Percentiles rank a stretch among this genome's conserved stretches.
Evolutionary conservation across 1,140 invertebrate species (phyloP).

Genomic region (Neotoxoptera formosana): DNA sequence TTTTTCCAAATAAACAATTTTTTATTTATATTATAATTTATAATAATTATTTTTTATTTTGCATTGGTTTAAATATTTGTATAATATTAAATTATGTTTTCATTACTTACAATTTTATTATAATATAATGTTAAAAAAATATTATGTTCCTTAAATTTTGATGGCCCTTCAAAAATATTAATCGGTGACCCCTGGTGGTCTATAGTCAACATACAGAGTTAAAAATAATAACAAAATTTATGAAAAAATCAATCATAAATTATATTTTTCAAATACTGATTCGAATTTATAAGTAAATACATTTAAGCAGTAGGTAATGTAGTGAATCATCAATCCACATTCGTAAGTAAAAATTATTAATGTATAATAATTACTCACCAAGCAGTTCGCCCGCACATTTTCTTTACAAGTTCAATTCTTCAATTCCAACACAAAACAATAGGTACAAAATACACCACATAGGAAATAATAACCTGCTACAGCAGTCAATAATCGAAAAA

Average conservation of each 20-base stretch:
- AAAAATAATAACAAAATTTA: background rate
- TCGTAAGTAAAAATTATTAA: background rate
- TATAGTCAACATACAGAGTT: background rate
- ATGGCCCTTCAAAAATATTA: no score
- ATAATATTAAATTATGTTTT: no score
- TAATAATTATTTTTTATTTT: no score
- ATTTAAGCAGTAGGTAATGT: background rate
- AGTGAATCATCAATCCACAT: background rate
- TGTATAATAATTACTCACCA: constrained; percentile 12
- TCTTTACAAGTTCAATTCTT: background rate
- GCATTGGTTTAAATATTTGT: no score
- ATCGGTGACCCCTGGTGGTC: background rate
- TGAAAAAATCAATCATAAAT: background rate
- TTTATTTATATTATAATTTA: no score
- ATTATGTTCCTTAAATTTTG: no score
- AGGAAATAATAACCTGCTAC: background rate
- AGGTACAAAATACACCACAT: background rate
- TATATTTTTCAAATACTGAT: background rate
- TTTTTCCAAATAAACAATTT: no score
- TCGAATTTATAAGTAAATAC: background rate
- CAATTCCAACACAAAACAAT: background rate
- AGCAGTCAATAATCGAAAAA: no score
- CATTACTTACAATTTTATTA: no score
- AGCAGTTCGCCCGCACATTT: constrained; percentile 43
- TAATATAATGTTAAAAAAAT: no score